phyloP scores from a whole-genome alignment of 2,888 invertebrate species.

The Pandemis heparana region DNA sequence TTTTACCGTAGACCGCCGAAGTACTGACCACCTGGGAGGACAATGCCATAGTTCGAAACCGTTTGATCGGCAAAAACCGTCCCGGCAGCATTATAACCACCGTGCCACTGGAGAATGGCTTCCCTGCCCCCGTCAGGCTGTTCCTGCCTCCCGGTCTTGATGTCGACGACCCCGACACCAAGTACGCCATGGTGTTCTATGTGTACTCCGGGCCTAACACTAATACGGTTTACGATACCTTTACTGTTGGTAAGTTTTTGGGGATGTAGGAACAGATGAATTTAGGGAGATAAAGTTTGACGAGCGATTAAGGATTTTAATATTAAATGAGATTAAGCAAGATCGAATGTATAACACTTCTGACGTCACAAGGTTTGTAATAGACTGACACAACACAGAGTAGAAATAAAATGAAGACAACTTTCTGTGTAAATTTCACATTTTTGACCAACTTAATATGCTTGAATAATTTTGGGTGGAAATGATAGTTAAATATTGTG shows the following conservation, averaged over 20 bases:
- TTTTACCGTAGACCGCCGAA: constrained; percentile 51
- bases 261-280: background rate
- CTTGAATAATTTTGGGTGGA: too few relatives aligned
- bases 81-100: constrained; percentile 84
- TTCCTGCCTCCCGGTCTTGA: constrained; percentile 89
- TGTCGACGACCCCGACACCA: constrained; percentile 77
- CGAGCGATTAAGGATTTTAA: background rate
- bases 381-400: too few relatives aligned
- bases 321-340: background rate
- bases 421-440: too few relatives aligned
- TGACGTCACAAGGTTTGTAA: too few relatives aligned
- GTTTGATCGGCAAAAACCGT: constrained; percentile 77
- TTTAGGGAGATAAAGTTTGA: background rate
- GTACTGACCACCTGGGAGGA: constrained; percentile 84
- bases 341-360: too few relatives aligned
- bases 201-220: constrained; percentile 95
- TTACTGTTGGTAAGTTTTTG: constrained; percentile 81
- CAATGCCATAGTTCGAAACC: constrained; percentile 83
- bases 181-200: constrained; percentile 90
- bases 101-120: constrained; percentile 85
- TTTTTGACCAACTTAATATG: too few relatives aligned
- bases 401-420: too few relatives aligned
- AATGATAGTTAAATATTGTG: too few relatives aligned
- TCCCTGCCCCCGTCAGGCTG: constrained; percentile 87
- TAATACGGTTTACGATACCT: constrained; percentile 90